These are phyloP conservation scores for Petroica traversi DNA, from an alignment of 2,113 vertebrate species.

Conservation along the genomic window DNA sequence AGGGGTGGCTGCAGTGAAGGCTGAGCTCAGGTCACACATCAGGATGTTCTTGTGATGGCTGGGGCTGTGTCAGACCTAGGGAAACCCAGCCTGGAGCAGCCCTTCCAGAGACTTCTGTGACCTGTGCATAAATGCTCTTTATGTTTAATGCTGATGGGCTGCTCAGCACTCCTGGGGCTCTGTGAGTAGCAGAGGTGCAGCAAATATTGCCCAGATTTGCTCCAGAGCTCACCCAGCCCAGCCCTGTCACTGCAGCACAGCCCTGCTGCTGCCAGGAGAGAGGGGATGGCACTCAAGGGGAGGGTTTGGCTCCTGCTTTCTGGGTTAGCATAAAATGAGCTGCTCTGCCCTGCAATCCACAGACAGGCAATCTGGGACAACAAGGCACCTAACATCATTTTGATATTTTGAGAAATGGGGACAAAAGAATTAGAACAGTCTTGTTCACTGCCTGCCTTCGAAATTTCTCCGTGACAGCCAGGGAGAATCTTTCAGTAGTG, in stretches of 20 bases:
- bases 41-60: background rate
- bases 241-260: rapidly evolving
- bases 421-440: slow-evolving; percentile 69
- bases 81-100: background rate
- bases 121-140: background rate
- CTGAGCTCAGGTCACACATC: background rate
- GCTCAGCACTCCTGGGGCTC: background rate
- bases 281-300: background rate
- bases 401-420: slow-evolving; percentile 74
- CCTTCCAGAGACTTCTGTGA: background rate
- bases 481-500: background rate
- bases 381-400: background rate
- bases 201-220: background rate
- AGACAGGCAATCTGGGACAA: slow-evolving; percentile 36
- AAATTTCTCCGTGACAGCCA: background rate
- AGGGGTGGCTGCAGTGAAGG: background rate
- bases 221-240: background rate
- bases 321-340: slow-evolving; percentile 11
- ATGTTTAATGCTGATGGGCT: background rate
- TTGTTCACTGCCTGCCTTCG: slow-evolving; percentile 8
- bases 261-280: background rate
- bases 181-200: background rate
- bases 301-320: background rate
- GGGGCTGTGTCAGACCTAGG: background rate
- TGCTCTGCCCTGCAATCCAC: background rate